Conservation (phyloP, 2,113 vertebrate species). For the Hiodon tergisus region DNA sequence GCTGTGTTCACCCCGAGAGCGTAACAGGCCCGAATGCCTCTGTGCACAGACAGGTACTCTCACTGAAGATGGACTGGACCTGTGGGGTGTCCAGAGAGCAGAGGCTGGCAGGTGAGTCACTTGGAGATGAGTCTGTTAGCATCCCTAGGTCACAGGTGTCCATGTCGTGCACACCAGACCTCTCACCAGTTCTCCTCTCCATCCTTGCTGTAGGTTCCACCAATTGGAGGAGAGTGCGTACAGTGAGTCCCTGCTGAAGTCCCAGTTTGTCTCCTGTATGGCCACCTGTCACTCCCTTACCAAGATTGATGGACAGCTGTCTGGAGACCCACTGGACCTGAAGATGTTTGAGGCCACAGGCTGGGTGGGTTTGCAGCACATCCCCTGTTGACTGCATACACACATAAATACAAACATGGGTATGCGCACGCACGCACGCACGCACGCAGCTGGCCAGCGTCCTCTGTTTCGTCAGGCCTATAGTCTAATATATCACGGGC, state of each 20-base stretch:
- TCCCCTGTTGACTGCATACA: background rate
- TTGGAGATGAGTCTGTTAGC: background rate
- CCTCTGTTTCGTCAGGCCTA: too few species aligned
- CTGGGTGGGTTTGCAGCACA: constrained; percentile 74
- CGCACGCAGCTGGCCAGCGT: too few species aligned
- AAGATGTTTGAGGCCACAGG: constrained; percentile 98
- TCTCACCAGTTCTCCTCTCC: background rate
- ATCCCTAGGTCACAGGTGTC: background rate
- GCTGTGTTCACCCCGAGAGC: background rate
- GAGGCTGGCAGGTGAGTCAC: constrained; percentile 72
- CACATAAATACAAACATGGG: too few species aligned
- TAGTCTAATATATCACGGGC: too few species aligned
- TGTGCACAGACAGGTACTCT: constrained; percentile 84
- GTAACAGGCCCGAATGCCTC: background rate
- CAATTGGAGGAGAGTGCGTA: constrained; percentile 78
- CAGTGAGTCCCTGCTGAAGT: constrained; percentile 79
- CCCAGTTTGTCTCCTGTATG: constrained; percentile 93
- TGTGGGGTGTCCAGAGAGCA: constrained; percentile 89
- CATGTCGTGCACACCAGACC: too few species aligned
- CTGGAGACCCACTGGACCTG: constrained; percentile 91
- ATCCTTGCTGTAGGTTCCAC: constrained; percentile 69
- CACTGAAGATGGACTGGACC: constrained; percentile 92
- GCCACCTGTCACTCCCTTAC: constrained; percentile 95
- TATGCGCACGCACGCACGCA: too few species aligned
- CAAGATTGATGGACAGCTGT: constrained; percentile 90